A percentile compares a stretch with the other conserved stretches of the same genome.
These are phyloP conservation scores for Drosophila kikkawai DNA, from an alignment of 1,140 invertebrate species.

Conservation along the genomic window DNA sequence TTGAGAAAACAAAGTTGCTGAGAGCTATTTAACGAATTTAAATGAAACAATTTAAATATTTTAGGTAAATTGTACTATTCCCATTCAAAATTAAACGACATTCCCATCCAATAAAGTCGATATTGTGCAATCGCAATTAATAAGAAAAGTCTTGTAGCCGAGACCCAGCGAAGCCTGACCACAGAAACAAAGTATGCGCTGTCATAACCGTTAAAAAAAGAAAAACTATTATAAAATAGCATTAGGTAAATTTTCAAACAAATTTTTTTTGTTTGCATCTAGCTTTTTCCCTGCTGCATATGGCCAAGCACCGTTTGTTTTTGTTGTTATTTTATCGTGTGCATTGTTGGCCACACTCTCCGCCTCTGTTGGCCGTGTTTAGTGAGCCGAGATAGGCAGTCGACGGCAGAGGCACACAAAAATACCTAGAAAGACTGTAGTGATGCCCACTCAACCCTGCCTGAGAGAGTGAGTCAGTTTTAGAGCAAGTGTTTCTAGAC, in stretches of 20 bases:
- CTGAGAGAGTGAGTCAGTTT: not conserved
- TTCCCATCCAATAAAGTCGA: conserved; percentile 1
- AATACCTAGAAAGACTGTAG: conserved; percentile 9
- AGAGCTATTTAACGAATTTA: not conserved
- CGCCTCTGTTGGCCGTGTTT: conserved; percentile 33
- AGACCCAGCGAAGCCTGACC: conserved; percentile 59
- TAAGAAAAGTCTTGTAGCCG: conserved; percentile 39
- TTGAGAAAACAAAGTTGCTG: too few species aligned
- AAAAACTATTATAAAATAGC: conserved; percentile 77
- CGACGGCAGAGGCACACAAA: not conserved
- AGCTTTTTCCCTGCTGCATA: conserved; percentile 19
- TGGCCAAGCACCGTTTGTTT: conserved; percentile 23
- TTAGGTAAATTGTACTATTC: not conserved
- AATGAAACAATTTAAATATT: not conserved
- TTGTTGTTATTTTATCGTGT: conserved; percentile 35
- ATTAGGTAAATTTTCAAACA: conserved; percentile 70
- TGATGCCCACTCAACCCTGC: conserved; percentile 15
- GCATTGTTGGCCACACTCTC: conserved; percentile 51
- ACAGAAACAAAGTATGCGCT: conserved; percentile 34
- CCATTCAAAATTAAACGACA: not conserved
- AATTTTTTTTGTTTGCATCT: conserved; percentile 48
- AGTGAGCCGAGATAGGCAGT: conserved; percentile 43
- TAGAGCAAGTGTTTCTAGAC: not conserved
- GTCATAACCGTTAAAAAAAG: conserved; percentile 62
- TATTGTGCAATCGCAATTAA: conserved; percentile 50